These are phyloP conservation scores for Drosophila eugracilis DNA, from an alignment of 1,140 invertebrate genomes.

Conservation along the genomic window DNA sequence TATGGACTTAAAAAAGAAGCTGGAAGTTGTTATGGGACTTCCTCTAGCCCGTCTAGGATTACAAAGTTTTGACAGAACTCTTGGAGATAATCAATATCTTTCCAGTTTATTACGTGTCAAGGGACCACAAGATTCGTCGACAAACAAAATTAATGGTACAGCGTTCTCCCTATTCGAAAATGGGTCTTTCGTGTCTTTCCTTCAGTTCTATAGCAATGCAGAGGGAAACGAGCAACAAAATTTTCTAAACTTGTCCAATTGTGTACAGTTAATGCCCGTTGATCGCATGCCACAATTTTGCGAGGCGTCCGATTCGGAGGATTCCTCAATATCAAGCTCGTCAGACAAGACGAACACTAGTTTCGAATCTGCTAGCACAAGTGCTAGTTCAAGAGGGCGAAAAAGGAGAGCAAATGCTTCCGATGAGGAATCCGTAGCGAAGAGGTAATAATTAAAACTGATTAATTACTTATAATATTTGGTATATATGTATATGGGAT, in stretches of 20 bases:
- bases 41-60: conserved; percentile 2
- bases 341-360: conserved; percentile 2
- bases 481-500: no score
- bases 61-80: not conserved
- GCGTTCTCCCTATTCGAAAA: conserved; percentile 10
- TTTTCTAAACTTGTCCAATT: not conserved
- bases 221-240: conserved; percentile 6
- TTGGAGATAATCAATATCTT: not conserved
- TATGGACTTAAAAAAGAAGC: not conserved
- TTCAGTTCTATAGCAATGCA: conserved; percentile 9
- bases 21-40: conserved; percentile 3
- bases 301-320: conserved; percentile 3
- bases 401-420: not conserved
- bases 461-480: no score
- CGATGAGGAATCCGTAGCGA: not conserved
- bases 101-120: not conserved
- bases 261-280: conserved; percentile 7
- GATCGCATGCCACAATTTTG: conserved; percentile 12
- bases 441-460: not conserved
- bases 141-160: conserved; percentile 11
- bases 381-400: not conserved
- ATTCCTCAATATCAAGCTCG: not conserved
- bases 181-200: conserved; percentile 3
- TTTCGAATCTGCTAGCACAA: conserved; percentile 8
- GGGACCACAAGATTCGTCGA: no score